Evolutionary conservation across 2,797 vertebrate genomes (phyloP), one percentile per base, ranked within the genome.

Genomic region (Coccyzus lansbergi): DNA sequence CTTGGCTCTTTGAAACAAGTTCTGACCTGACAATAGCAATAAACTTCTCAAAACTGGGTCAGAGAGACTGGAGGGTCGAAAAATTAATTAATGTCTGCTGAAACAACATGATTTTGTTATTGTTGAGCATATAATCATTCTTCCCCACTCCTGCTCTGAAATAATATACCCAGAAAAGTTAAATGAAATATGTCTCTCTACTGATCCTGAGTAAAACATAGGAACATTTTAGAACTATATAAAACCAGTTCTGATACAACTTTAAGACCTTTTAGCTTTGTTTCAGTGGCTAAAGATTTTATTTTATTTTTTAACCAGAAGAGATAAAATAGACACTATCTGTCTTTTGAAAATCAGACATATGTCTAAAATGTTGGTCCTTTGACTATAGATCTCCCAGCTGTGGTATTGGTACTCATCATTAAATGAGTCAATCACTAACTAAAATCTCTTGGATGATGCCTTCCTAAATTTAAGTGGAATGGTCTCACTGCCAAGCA

Each of bases 1-100:
- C 86, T 92, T 94, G 93, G 83, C 72, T 95, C 71, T 92, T 77
- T 76, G 72, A 95, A 76, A 93, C 89, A 96, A 95, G 91, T 92
- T 95, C 82, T 96, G 94, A 97, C 96, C 75, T 96, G 93, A 97
- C 55, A 95, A 90, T 58, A 95, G 83, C 72, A 95, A 91, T 87
- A 94, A 92, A 94, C 78, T 93, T 88, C 87, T 92, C 91, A 93
- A 59, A 97, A 96, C 60, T 88, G 58, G 86, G 72, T 90, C 85
- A 93, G 72, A 93, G 72, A 90, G 79, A 83, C 40, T 83, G 72
- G 72, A 82, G 95, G 85, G 83, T 88, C 83, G 36, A 85, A 88
- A 94, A 87, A 70, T 86, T 78, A 55, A 36, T 59, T 83, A 92
- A 90, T 84, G 52, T 75, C 59, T 94, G 86, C 33, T 68, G 91